A percentile compares a stretch with the other conserved stretches of the same genome.
These are phyloP conservation scores for Nannobrachium achirus DNA, from an alignment of 2,113 vertebrate genomes.

Conservation along the genomic window DNA sequence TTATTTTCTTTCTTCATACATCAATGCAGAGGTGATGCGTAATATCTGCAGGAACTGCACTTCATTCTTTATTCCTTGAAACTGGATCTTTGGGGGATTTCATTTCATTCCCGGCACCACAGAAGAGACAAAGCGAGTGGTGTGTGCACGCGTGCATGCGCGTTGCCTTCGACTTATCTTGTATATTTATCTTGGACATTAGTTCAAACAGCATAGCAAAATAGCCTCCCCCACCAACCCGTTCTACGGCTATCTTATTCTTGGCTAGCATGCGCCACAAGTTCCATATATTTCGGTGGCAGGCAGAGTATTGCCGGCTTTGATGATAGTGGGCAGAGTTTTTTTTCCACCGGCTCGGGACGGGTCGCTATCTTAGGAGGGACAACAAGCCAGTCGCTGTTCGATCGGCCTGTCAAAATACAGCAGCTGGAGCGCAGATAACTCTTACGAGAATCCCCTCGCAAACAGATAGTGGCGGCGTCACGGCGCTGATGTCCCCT, in stretches of 20 bases:
- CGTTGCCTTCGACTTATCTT: no score
- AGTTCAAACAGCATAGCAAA: no score
- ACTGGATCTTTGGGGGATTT: no score
- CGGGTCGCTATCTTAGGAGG: constrained; percentile 32
- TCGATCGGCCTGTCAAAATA: constrained; percentile 64
- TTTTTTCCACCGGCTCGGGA: constrained; percentile 38
- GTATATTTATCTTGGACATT: no score
- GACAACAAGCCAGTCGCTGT: constrained; percentile 46
- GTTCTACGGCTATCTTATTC: neutral
- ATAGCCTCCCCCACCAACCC: no score
- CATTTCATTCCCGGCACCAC: no score
- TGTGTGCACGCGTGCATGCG: no score
- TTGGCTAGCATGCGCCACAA: constrained; percentile 9
- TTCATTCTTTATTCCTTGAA: no score
- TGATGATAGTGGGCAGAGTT: constrained; percentile 57
- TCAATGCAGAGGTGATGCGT: no score
- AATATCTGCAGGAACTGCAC: no score
- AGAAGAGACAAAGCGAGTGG: no score
- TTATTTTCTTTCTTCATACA: no score
- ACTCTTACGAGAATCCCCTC: constrained; percentile 53
- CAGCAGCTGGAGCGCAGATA: constrained; percentile 52
- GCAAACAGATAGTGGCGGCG: constrained; percentile 36
- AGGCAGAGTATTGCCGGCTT: constrained; percentile 55
- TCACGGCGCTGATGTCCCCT: constrained; percentile 12
- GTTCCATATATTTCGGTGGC: constrained; percentile 32